These are phyloP conservation scores for Trissolcus brochymenae DNA, from an alignment of 2,888 invertebrate species.

Conservation along the genomic window DNA sequence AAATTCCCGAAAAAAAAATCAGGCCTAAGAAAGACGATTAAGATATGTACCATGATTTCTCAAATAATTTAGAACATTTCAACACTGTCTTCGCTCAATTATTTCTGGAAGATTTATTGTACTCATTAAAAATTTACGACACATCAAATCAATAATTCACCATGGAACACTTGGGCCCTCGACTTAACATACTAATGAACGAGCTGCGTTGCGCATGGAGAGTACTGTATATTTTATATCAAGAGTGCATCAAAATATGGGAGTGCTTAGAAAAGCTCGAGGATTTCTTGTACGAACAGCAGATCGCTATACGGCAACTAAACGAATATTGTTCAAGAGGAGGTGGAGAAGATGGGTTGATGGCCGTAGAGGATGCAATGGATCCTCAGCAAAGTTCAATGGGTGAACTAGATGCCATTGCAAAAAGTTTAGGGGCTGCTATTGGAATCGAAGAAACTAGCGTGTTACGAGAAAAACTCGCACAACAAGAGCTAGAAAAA, in stretches of 20 bases:
- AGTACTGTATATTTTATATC: constrained; percentile 91
- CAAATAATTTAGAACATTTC: neutral
- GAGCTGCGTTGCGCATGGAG: constrained; percentile 95
- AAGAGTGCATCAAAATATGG: constrained; percentile 97
- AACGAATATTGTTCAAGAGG: constrained; percentile 86
- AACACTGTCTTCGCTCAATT: neutral
- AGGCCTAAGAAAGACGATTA: constrained; percentile 26
- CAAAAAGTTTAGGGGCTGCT: constrained; percentile 70
- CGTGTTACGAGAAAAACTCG: constrained; percentile 70
- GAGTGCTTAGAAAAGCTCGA: constrained; percentile 92
- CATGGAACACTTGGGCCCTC: constrained; percentile 92
- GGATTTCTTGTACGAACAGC: constrained; percentile 90
- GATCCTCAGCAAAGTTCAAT: constrained; percentile 67
- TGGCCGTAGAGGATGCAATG: constrained; percentile 65
- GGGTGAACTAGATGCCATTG: constrained; percentile 72
- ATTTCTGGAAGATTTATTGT: constrained; percentile 23
- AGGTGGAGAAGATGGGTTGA: constrained; percentile 75
- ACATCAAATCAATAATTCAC: constrained; percentile 67
- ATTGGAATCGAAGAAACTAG: constrained; percentile 72
- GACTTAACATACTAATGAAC: constrained; percentile 88
- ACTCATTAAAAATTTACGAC: constrained; percentile 10
- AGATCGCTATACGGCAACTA: constrained; percentile 91
- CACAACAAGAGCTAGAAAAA: constrained; percentile 71
- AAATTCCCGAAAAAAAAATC: constrained; percentile 38
- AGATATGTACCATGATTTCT: constrained; percentile 1